Conservation (phyloP, 2,888 invertebrate genomes). For the Amphimallon solstitiale region DNA sequence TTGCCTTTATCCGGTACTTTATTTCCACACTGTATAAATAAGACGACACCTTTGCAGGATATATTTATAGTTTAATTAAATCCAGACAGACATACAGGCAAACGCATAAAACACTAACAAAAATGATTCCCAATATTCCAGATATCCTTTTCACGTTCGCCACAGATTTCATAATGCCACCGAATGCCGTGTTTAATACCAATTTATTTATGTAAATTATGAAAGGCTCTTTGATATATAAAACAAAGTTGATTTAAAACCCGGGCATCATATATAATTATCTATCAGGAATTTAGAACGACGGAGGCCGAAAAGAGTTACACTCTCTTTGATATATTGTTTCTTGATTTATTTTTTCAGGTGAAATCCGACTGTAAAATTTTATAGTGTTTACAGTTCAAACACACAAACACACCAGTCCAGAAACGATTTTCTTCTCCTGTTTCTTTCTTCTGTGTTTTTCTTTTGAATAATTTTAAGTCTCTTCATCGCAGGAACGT, state of each 20-base stretch:
- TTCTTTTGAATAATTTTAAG: constrained; percentile 23
- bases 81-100: too few relatives aligned
- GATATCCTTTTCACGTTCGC: constrained; percentile 14
- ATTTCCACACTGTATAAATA: too few relatives aligned
- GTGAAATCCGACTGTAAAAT: constrained; percentile 38
- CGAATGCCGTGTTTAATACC: constrained; percentile 13
- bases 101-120: not conserved
- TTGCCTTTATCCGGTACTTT: too few relatives aligned
- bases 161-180: constrained; percentile 15
- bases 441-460: too few relatives aligned
- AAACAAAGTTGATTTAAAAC: constrained; percentile 32
- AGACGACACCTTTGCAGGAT: too few relatives aligned
- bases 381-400: constrained; percentile 38
- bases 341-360: constrained; percentile 38
- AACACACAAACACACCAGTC: constrained; percentile 23
- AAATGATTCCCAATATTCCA: constrained; percentile 15
- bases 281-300: constrained; percentile 36
- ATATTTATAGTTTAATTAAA: too few relatives aligned
- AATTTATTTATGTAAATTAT: constrained; percentile 35
- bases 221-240: constrained; percentile 35
- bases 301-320: constrained; percentile 33
- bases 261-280: constrained; percentile 28
- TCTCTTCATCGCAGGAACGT: constrained; percentile 14
- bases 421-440: constrained; percentile 31
- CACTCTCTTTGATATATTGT: constrained; percentile 39